Percentiles rank a stretch among this genome's conserved stretches.
Evolutionary conservation across 2,113 vertebrate species (phyloP).

Genomic region (Cyanocitta stelleri): DNA sequence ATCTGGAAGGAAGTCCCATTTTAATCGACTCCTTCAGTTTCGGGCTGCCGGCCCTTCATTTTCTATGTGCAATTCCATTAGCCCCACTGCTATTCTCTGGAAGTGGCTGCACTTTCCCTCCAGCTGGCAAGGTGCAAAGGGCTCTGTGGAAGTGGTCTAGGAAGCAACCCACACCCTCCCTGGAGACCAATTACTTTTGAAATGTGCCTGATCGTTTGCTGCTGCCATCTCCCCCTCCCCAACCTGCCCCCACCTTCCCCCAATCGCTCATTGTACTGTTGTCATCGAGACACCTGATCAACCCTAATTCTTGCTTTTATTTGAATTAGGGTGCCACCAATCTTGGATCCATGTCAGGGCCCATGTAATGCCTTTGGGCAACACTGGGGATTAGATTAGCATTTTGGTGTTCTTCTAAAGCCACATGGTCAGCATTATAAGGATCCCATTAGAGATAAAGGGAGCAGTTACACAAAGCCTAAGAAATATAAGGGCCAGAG

Average conservation of each 20-base stretch:
- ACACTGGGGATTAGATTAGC: slow-evolving; percentile 76
- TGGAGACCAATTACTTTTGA: slow-evolving; percentile 77
- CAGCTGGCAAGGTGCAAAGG: slow-evolving; percentile 76
- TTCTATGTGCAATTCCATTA: slow-evolving; percentile 33
- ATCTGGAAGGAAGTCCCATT: background rate
- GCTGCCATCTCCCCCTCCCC: slow-evolving; percentile 24
- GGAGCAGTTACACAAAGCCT: slow-evolving; percentile 58
- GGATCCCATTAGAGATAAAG: slow-evolving; percentile 71
- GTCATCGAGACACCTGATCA: slow-evolving; percentile 73
- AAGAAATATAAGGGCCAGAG: slow-evolving; percentile 65
- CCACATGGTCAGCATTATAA: slow-evolving; percentile 75
- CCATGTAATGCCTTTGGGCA: slow-evolving; percentile 71
- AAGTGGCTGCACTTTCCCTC: slow-evolving; percentile 64
- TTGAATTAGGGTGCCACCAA: slow-evolving; percentile 72
- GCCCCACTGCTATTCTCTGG: slow-evolving; percentile 45
- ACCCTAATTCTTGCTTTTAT: slow-evolving; percentile 67
- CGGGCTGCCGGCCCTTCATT: slow-evolving; percentile 18
- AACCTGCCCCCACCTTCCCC: slow-evolving; percentile 24
- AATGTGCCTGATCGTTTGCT: slow-evolving; percentile 68
- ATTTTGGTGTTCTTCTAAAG: slow-evolving; percentile 75
- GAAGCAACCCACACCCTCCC: slow-evolving; percentile 67
- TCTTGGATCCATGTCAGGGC: slow-evolving; percentile 64
- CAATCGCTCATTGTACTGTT: slow-evolving; percentile 61
- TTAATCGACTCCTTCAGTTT: slow-evolving; percentile 27
- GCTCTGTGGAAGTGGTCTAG: slow-evolving; percentile 65